These are phyloP conservation scores for Hypsopygia costalis DNA, from an alignment of 2,888 invertebrate genomes.

Conservation along the genomic window DNA sequence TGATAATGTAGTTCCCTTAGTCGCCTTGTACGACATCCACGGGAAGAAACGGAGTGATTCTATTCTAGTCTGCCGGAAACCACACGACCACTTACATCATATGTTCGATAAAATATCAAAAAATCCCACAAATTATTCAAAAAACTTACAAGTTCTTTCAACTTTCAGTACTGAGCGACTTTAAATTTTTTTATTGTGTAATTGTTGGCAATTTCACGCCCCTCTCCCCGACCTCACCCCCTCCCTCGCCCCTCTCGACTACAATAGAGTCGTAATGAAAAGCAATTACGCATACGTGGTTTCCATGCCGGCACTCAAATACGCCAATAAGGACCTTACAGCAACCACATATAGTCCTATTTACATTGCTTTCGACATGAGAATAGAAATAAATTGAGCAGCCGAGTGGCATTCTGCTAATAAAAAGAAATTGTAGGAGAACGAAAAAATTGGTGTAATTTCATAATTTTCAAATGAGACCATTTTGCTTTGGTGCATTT, in stretches of 20 bases:
- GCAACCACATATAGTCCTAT: conserved; percentile 22
- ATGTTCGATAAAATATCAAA: too few relatives aligned
- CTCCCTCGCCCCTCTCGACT: conserved; percentile 40
- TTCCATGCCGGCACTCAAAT: conserved; percentile 37
- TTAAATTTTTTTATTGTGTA: conserved; percentile 76
- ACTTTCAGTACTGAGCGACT: conserved; percentile 30
- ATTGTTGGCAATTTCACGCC: conserved; percentile 65
- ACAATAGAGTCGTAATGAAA: conserved; percentile 74
- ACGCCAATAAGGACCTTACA: conserved; percentile 29
- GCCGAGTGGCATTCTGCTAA: conserved; percentile 59
- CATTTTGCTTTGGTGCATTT: conserved; percentile 23
- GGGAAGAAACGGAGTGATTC: too few relatives aligned
- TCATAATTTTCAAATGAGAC: conserved; percentile 61
- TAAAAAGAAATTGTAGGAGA: conserved; percentile 71
- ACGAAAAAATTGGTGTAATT: conserved; percentile 70
- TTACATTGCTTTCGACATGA: conserved; percentile 27
- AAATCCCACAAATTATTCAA: too few relatives aligned
- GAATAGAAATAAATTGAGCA: conserved; percentile 75
- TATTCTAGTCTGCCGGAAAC: too few relatives aligned
- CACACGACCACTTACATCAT: too few relatives aligned
- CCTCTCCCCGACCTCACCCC: conserved; percentile 24
- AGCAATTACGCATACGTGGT: conserved; percentile 79
- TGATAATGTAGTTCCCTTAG: too few relatives aligned
- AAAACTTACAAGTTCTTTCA: too few relatives aligned
- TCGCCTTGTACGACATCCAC: too few relatives aligned